These are phyloP conservation scores for Python bivittatus DNA, from an alignment of 2,113 vertebrate genomes.

Conservation along the genomic window DNA sequence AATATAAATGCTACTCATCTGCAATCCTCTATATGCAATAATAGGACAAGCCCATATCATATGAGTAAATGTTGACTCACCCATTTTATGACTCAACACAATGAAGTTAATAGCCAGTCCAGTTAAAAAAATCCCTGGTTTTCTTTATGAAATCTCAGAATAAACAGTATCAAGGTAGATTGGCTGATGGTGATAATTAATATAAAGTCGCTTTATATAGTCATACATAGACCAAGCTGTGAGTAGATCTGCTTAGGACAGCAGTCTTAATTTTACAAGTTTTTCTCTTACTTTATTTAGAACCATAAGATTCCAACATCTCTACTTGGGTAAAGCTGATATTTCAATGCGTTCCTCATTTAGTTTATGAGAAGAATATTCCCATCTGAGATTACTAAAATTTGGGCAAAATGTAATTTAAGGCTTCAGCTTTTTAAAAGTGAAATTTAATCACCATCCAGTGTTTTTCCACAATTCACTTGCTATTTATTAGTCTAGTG, in stretches of 20 bases:
- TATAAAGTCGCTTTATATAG: neutral
- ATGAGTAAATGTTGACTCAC: neutral
- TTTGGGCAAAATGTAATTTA: neutral
- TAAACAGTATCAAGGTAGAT: neutral
- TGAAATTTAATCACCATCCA: conserved; percentile 67
- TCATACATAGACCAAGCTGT: neutral
- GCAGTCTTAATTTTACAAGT: neutral
- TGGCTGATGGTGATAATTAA: neutral
- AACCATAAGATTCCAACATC: neutral
- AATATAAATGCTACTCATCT: neutral
- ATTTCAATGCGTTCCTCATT: neutral
- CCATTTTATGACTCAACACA: neutral
- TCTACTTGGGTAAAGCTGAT: neutral
- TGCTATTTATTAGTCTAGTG: conserved; percentile 29
- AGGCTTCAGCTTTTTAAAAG: conserved; percentile 22
- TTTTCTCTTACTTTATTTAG: neutral
- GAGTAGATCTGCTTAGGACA: neutral
- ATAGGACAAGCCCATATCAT: neutral
- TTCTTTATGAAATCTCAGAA: neutral
- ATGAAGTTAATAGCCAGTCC: neutral
- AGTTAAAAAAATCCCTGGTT: neutral
- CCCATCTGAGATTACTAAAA: conserved; percentile 20
- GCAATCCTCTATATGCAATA: neutral
- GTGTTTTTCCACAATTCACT: conserved; percentile 50
- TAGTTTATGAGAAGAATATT: conserved; percentile 9